These are phyloP conservation scores for Myanophis thanlyinensis DNA, from an alignment of 2,113 vertebrate species.

Conservation along the genomic window DNA sequence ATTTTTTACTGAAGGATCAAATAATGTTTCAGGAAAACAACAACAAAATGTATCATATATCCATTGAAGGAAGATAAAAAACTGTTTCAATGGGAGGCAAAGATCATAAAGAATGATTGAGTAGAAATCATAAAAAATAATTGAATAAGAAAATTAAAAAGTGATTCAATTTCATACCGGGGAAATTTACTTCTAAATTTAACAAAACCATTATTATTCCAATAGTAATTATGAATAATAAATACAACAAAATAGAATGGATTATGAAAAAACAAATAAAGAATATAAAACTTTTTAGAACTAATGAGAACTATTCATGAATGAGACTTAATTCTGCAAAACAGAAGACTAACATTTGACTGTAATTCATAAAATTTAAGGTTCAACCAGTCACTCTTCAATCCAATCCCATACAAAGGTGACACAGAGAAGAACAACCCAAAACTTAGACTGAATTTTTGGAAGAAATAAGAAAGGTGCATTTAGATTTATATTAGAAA, in stretches of 20 bases:
- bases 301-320: neutral
- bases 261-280: neutral
- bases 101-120: constrained; percentile 43
- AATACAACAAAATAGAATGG: neutral
- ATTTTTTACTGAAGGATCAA: neutral
- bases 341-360: neutral
- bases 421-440: neutral
- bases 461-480: neutral
- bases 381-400: neutral
- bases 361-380: neutral
- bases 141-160: constrained; percentile 37
- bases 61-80: constrained; percentile 37
- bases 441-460: neutral
- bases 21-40: constrained; percentile 33
- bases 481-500: neutral
- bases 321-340: neutral
- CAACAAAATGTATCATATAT: constrained; percentile 21
- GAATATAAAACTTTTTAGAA: neutral
- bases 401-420: neutral
- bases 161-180: constrained; percentile 20
- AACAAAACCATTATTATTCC: constrained; percentile 33
- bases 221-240: constrained; percentile 3
- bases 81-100: constrained; percentile 1
- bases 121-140: constrained; percentile 41
- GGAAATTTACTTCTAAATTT: neutral